Evolutionary conservation across 1,140 invertebrate genomes (phyloP).

Genomic region (Subanguina moxae): DNA sequence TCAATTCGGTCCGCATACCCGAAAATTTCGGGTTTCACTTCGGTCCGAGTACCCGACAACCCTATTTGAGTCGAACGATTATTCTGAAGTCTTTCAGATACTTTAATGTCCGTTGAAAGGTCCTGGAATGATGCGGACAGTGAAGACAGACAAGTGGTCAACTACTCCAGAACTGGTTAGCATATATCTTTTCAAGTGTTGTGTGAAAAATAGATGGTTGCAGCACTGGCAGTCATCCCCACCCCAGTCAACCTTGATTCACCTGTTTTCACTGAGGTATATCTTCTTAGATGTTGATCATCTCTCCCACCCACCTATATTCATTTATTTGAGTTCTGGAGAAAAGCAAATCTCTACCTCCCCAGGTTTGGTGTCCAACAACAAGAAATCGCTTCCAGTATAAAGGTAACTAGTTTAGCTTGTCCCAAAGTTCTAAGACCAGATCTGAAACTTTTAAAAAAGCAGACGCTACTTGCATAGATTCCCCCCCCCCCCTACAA

Average conservation of each 20-base stretch:
- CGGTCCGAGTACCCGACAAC: no score
- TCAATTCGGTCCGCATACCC: no score
- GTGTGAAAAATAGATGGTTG: neutral
- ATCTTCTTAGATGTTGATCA: no score
- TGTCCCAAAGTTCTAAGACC: no score
- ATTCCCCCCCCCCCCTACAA: no score
- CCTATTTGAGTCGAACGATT: neutral
- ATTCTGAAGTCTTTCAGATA: constrained; percentile 32
- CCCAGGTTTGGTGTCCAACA: constrained; percentile 47
- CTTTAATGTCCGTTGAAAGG: constrained; percentile 32
- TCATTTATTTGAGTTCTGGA: constrained; percentile 42
- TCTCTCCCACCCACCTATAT: no score
- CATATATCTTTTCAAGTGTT: constrained; percentile 35
- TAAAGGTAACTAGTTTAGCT: constrained; percentile 62
- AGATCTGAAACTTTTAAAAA: no score
- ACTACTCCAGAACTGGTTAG: constrained; percentile 41
- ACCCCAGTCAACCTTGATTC: constrained; percentile 51
- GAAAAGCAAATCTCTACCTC: constrained; percentile 43
- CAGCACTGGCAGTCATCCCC: constrained; percentile 46
- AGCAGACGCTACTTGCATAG: no score
- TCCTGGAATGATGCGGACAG: constrained; percentile 47
- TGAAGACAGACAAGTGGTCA: constrained; percentile 43
- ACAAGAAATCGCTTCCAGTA: constrained; percentile 11
- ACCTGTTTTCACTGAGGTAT: constrained; percentile 25
- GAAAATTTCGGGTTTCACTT: no score